phyloP scores from a whole-genome alignment of 2,113 vertebrate species.

The Pelvicachromis taeniatus region DNA sequence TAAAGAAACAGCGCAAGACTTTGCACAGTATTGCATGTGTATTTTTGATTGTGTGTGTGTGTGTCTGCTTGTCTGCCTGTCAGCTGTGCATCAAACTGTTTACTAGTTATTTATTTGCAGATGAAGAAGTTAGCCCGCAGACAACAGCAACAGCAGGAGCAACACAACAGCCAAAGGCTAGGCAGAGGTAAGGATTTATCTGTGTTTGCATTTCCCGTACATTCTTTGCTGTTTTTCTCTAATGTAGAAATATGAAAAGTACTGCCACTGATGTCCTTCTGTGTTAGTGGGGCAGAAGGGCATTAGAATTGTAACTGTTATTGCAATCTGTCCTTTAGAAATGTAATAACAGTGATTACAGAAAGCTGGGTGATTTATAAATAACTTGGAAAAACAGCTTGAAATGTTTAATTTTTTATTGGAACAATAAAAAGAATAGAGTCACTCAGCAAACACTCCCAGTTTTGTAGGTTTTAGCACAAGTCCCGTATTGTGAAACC shows the following conservation, averaged over 20 bases:
- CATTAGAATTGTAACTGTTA: not conserved
- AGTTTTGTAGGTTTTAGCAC: conserved; percentile 13
- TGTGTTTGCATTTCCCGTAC: not conserved
- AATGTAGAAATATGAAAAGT: not conserved
- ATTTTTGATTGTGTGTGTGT: not conserved
- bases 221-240: not conserved
- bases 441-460: conserved; percentile 9
- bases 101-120: conserved; percentile 58
- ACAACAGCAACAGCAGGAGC: conserved; percentile 93
- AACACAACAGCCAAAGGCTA: conserved; percentile 85
- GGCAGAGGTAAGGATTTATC: conserved; percentile 78
- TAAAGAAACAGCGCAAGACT: not conserved
- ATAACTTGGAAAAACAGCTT: conserved; percentile 20
- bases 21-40: not conserved
- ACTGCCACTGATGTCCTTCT: not conserved
- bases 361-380: not conserved
- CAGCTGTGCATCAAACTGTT: not conserved
- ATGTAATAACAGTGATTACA: not conserved
- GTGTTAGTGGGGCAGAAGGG: not conserved
- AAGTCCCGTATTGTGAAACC: not conserved
- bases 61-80: not conserved
- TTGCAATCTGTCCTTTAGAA: not conserved
- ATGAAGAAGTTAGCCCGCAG: conserved; percentile 93
- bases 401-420: conserved; percentile 3
- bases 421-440: conserved; percentile 19